Percentiles rank a stretch among this genome's conserved stretches.
Evolutionary conservation across 1,140 invertebrate genomes (phyloP).

Genomic region (Euglossa dilemma): DNA sequence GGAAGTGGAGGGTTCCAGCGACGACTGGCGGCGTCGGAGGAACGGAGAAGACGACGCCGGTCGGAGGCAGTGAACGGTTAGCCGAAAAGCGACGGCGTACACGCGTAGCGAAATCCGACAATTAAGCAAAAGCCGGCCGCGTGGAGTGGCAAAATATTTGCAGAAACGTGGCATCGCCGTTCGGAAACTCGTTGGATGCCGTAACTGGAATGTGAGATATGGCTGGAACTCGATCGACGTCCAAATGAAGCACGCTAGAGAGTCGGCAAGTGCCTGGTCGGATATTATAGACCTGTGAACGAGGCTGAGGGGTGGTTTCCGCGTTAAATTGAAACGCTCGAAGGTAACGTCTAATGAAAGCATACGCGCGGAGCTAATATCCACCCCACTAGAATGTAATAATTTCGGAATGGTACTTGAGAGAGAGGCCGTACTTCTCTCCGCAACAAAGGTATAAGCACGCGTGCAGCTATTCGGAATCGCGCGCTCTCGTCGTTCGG

Average conservation of each 20-base stretch:
- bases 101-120: slow-evolving; percentile 37
- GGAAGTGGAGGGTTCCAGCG: no score
- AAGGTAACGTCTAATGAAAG: slow-evolving; percentile 82
- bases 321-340: slow-evolving; percentile 79
- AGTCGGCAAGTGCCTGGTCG: slow-evolving; percentile 75
- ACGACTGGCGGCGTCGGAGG: background rate
- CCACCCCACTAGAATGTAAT: slow-evolving; percentile 80
- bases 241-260: slow-evolving; percentile 78
- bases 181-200: slow-evolving; percentile 65
- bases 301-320: slow-evolving; percentile 73
- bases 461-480: slow-evolving; percentile 64
- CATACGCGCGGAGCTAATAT: slow-evolving; percentile 79
- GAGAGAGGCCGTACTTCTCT: slow-evolving; percentile 62
- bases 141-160: slow-evolving; percentile 71
- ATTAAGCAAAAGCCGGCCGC: slow-evolving; percentile 62
- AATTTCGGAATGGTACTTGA: slow-evolving; percentile 80
- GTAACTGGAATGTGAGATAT: slow-evolving; percentile 78
- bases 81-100: slow-evolving; percentile 46
- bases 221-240: slow-evolving; percentile 75
- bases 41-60: background rate
- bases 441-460: slow-evolving; percentile 73
- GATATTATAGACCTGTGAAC: slow-evolving; percentile 78
- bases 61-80: no score
- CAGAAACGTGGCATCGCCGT: slow-evolving; percentile 68
- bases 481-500: slow-evolving; percentile 30